These are phyloP conservation scores for Latrodectus geometricus DNA, from an alignment of 1,140 invertebrate genomes.

Conservation along the genomic window DNA sequence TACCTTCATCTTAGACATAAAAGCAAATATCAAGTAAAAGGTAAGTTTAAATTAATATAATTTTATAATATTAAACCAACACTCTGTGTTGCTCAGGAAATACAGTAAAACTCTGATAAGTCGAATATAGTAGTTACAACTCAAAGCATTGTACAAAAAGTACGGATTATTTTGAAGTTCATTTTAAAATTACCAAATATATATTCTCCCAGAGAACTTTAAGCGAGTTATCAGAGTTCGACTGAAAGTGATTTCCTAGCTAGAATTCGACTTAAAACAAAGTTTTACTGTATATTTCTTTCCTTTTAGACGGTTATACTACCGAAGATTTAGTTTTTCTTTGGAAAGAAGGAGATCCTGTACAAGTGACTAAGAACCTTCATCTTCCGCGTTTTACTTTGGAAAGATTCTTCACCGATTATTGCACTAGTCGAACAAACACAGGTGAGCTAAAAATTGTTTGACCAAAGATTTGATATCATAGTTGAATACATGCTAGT, in stretches of 20 bases:
- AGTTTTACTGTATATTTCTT: conserved; percentile 61
- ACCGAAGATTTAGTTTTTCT: conserved; percentile 92
- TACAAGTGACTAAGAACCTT: conserved; percentile 82
- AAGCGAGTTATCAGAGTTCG: conserved; percentile 62
- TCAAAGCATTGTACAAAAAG: no score
- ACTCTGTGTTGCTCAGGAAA: not conserved
- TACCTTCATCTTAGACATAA: no score
- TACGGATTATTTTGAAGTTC: no score
- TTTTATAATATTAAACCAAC: not conserved
- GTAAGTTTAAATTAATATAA: no score
- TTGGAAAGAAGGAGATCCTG: conserved; percentile 94
- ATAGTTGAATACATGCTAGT: no score
- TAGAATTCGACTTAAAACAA: conserved; percentile 50
- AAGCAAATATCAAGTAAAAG: no score
- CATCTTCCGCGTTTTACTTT: conserved; percentile 70
- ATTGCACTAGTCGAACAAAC: conserved; percentile 71
- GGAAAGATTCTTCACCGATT: conserved; percentile 68
- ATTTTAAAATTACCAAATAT: no score
- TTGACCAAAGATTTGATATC: no score
- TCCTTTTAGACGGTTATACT: conserved; percentile 85
- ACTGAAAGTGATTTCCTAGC: conserved; percentile 21
- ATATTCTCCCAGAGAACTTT: not conserved
- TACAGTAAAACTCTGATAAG: conserved; percentile 63
- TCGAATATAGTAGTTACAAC: conserved; percentile 20
- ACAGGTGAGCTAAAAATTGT: conserved; percentile 69